Evolutionary conservation across 2,113 vertebrate species (phyloP).

Genomic region (Crocuta crocuta): DNA sequence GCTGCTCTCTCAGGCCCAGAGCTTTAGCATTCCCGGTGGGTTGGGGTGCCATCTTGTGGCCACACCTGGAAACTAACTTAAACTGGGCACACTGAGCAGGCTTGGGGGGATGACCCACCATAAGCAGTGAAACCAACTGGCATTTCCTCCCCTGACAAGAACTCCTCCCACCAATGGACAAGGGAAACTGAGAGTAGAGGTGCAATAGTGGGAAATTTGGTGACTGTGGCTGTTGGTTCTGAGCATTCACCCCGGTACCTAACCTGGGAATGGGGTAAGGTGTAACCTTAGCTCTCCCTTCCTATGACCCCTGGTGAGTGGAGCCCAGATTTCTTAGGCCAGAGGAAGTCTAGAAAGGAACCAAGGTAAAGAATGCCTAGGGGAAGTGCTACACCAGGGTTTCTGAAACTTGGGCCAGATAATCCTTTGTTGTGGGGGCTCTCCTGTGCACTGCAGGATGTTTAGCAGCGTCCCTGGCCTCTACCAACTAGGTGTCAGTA

Average conservation of each 20-base stretch:
- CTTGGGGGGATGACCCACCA: not conserved
- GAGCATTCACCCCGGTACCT: not conserved
- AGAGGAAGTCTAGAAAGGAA: not conserved
- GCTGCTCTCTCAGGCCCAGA: not conserved
- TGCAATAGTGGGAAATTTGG: not conserved
- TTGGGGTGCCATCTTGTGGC: constrained; percentile 80
- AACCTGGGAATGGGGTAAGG: not conserved
- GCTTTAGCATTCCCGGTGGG: constrained; percentile 8
- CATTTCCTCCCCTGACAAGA: not conserved
- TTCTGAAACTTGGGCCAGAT: not conserved
- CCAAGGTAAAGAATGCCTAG: not conserved
- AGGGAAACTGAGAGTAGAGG: not conserved
- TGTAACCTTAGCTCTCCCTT: not conserved
- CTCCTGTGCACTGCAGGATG: not conserved
- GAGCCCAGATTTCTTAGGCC: not conserved
- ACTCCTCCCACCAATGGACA: not conserved
- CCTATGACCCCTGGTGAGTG: too few relatives aligned
- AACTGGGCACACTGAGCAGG: not conserved
- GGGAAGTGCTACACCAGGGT: not conserved
- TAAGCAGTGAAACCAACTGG: not conserved
- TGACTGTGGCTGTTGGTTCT: not conserved
- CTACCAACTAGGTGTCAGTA: constrained; percentile 29
- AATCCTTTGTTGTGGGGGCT: not conserved
- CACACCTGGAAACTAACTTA: constrained; percentile 12
- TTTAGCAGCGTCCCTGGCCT: not conserved